Base-by-base conservation (phyloP, 2,888 invertebrate species). In the Diabrotica balteata region DNA sequence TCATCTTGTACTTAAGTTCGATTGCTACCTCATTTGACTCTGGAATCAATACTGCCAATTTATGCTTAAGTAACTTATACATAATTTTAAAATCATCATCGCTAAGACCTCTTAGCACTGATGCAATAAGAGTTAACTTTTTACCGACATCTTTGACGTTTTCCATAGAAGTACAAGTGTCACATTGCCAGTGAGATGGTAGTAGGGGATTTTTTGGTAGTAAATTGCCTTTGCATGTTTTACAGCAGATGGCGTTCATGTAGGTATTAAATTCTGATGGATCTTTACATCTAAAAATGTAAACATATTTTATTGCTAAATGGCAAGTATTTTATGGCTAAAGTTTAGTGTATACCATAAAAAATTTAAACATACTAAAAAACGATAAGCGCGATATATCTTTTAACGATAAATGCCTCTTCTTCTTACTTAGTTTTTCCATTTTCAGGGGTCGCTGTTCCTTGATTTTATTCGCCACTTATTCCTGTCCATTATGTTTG, bases 1-100 rank as follows among this genome's bases (percentile, higher is more conserved):
- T 84, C 8, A 90, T 84, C 68, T 87, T 86, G 77, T 87, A 89
- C 77, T 91, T 90, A 61, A 90, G 82, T 77, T 90, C 89, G 44
- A 90, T 80, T 59, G 87, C 85, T 55, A 90, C 86, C 80, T 90
- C 88, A 81, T 90, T 90, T 22, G 85, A 86, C 57, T 83, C 83
- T 8, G 90, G 90, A 63, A 90, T 84, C 72, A 88, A 85, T 72
- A 85, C 86, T 7, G 80, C 77, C 42, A 90, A 81, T 76, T 89
- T 86, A 66, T 84, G 82, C 10, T 86, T 77, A 59, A 90, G 82
- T 77, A 90, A 90, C 50, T 83, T 85, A 72, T 88, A 84, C 73
- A 91, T 83, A 65, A 87, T 84, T n/a, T 82, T 80, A 1, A 89
- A 85, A 75, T 86, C 85, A 70, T 85, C 85, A 70, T 86, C 83